phyloP scores from a whole-genome alignment of 2,888 invertebrate genomes.

The Ceraclea dissimilis region DNA sequence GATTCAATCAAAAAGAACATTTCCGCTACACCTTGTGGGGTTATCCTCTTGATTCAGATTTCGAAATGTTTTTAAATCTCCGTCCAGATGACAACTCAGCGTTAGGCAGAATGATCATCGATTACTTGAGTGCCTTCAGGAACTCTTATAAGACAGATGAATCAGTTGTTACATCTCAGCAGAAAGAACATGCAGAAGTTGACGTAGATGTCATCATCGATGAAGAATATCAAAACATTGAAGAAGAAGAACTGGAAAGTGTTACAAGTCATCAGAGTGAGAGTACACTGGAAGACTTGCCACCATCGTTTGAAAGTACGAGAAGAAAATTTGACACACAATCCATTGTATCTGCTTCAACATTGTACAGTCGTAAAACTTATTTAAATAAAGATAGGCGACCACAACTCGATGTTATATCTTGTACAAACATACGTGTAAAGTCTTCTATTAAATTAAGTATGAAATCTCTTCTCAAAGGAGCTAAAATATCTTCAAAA shows the following conservation, averaged over 20 bases:
- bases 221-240: constrained; percentile 45
- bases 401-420: constrained; percentile 42
- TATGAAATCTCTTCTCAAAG: constrained; percentile 43
- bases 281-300: constrained; percentile 8
- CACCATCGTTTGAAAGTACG: neutral
- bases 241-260: constrained; percentile 37
- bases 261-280: constrained; percentile 13
- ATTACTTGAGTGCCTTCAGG: constrained; percentile 47
- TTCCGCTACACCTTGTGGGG: constrained; percentile 52
- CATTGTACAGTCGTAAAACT: constrained; percentile 29
- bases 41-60: constrained; percentile 48
- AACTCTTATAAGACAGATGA: constrained; percentile 44
- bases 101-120: constrained; percentile 48
- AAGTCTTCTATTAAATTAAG: constrained; percentile 40
- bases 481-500: constrained; percentile 43
- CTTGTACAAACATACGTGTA: constrained; percentile 39
- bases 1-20: constrained; percentile 46
- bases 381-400: constrained; percentile 36
- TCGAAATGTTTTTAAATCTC: constrained; percentile 51
- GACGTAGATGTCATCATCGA: constrained; percentile 43
- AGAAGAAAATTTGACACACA: constrained; percentile 39
- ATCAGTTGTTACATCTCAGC: constrained; percentile 27
- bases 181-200: constrained; percentile 8
- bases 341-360: constrained; percentile 37
- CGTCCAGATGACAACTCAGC: constrained; percentile 51